A percentile compares a stretch with the other conserved stretches of the same genome.
Conservation (phyloP, 2,888 invertebrate genomes). For the Tetragonisca angustula region DNA sequence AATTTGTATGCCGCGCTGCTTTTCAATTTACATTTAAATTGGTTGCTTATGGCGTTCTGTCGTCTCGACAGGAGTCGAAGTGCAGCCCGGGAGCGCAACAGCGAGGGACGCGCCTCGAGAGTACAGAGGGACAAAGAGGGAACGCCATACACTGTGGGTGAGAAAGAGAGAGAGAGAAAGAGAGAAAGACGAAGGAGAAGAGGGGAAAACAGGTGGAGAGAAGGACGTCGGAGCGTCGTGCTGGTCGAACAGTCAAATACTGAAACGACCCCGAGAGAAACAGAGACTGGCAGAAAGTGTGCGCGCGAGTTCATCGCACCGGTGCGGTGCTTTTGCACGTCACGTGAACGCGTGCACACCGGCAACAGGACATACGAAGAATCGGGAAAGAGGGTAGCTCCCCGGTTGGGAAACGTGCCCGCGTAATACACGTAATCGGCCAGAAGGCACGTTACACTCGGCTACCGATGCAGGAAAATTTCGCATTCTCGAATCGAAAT, state of each 20-base stretch:
- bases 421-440: neutral
- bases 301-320: constrained; percentile 79
- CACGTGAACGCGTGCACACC: constrained; percentile 33
- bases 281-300: constrained; percentile 75
- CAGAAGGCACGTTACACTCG: neutral
- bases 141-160: neutral
- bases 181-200: neutral
- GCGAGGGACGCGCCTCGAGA: constrained; percentile 22
- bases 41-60: constrained; percentile 83
- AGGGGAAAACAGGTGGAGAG: neutral
- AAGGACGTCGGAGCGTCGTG: constrained; percentile 12
- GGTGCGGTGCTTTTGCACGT: constrained; percentile 61
- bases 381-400: constrained; percentile 15
- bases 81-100: constrained; percentile 60
- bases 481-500: constrained; percentile 30
- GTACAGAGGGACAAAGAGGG: neutral
- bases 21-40: constrained; percentile 85
- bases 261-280: constrained; percentile 76
- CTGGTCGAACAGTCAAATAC: constrained; percentile 81
- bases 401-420: neutral
- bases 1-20: constrained; percentile 84
- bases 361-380: constrained; percentile 26
- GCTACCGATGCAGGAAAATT: constrained; percentile 7
- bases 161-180: too few species aligned
- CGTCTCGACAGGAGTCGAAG: constrained; percentile 83